phyloP scores from a whole-genome alignment of 2,113 vertebrate genomes.

The Apistogramma diplotaenia region DNA sequence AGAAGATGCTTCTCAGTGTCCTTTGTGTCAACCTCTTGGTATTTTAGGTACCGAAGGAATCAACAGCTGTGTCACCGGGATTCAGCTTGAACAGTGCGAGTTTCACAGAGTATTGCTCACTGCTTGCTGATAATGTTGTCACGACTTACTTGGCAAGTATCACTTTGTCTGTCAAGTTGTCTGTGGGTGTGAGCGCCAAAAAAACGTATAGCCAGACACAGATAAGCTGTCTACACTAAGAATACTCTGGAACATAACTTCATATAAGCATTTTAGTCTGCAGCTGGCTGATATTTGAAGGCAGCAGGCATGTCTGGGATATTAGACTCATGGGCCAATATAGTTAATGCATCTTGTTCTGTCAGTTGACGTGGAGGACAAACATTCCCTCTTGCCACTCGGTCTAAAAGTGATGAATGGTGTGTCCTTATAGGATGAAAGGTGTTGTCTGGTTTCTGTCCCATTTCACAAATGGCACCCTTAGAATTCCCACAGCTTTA shows the following conservation, averaged over 20 bases:
- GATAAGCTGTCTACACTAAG: conserved; percentile 19
- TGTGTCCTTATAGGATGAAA: conserved; percentile 34
- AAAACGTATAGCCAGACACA: conserved; percentile 27
- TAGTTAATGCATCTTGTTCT: conserved; percentile 50
- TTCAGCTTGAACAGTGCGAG: not conserved
- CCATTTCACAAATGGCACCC: conserved; percentile 13
- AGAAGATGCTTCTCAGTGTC: not conserved
- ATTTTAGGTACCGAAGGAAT: conserved; percentile 60
- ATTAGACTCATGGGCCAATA: conserved; percentile 19
- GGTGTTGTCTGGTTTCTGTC: conserved; percentile 52
- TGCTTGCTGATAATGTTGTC: conserved; percentile 3
- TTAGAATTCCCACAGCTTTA: conserved; percentile 20
- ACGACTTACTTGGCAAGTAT: conserved; percentile 39
- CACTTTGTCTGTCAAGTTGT: conserved; percentile 42
- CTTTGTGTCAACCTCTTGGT: not conserved
- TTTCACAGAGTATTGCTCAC: not conserved
- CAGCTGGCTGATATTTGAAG: conserved; percentile 15
- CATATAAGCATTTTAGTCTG: conserved; percentile 11
- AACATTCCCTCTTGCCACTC: conserved; percentile 33
- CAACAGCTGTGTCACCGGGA: conserved; percentile 10
- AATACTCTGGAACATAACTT: conserved; percentile 21
- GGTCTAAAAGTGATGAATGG: conserved; percentile 46
- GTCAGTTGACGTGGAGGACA: conserved; percentile 45
- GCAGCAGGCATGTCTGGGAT: conserved; percentile 28
- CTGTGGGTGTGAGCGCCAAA: conserved; percentile 26